Evolutionary conservation across 2,113 vertebrate species (phyloP).

Genomic region (Chaetura pelagica): DNA sequence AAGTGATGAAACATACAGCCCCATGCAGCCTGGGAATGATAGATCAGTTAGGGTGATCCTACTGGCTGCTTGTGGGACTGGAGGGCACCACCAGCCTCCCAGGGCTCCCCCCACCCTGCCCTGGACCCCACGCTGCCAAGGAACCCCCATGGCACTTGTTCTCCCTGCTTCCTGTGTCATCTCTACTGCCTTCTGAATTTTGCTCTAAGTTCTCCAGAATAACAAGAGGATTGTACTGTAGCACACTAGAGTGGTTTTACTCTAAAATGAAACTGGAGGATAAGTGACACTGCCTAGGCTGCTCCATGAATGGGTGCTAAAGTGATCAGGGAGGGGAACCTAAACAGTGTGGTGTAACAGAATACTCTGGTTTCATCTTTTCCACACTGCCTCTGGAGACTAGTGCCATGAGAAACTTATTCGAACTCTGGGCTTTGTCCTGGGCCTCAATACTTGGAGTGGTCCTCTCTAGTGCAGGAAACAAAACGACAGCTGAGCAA

Average conservation of each 20-base stretch:
- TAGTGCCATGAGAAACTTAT: neutral
- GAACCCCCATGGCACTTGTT: neutral
- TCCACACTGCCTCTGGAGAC: neutral
- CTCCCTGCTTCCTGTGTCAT: neutral
- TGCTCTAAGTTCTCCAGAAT: neutral
- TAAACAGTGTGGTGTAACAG: accelerated
- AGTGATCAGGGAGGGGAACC: neutral
- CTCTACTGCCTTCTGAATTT: accelerated
- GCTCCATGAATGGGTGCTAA: accelerated
- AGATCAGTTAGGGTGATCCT: neutral
- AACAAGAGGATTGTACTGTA: neutral
- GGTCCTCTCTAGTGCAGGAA: neutral
- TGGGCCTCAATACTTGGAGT: accelerated
- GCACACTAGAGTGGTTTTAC: neutral
- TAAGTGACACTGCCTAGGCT: neutral
- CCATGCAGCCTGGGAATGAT: accelerated
- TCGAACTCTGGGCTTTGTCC: neutral
- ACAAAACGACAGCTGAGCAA: neutral
- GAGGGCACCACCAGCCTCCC: neutral
- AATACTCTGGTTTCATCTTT: neutral
- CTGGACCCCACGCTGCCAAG: accelerated
- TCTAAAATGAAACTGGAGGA: neutral
- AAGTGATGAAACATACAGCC: neutral
- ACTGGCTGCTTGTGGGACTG: neutral
- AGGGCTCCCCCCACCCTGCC: neutral